Evolutionary conservation across 2,797 vertebrate species (phyloP).

Genomic region (Pseudochaenichthys georgianus): DNA sequence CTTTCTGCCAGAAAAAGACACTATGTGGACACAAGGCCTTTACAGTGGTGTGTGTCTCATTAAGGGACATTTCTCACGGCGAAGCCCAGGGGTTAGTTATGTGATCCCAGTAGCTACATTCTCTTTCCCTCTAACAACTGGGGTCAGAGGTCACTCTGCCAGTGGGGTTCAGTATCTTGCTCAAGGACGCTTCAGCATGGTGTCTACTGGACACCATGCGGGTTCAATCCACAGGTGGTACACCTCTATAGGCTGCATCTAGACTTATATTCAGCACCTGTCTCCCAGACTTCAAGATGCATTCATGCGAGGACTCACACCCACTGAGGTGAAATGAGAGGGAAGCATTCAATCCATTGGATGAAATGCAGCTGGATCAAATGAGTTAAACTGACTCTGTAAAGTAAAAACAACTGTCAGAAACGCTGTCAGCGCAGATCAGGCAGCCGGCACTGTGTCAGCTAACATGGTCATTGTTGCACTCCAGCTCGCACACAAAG

Average conservation of each 20-base stretch:
- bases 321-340: slow-evolving; percentile 18
- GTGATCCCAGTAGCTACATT: background rate
- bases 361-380: slow-evolving; percentile 22
- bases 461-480: slow-evolving; percentile 75
- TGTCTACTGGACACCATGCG: background rate
- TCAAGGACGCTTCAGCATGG: background rate
- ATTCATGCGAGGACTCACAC: slow-evolving; percentile 9
- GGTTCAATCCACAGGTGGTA: background rate
- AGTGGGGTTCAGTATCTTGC: background rate
- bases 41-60: background rate
- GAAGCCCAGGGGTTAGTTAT: background rate
- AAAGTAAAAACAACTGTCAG: background rate
- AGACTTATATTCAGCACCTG: slow-evolving; percentile 6
- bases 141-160: background rate
- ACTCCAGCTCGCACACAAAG: slow-evolving; percentile 64
- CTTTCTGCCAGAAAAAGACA: too few species aligned
- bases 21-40: too few species aligned
- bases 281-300: background rate
- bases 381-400: background rate
- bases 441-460: slow-evolving; percentile 66
- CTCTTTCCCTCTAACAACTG: background rate
- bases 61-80: background rate
- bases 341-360: background rate
- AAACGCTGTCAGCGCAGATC: slow-evolving; percentile 63
- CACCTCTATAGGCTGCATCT: background rate